A percentile compares a stretch with the other conserved stretches of the same genome.
These are phyloP conservation scores for Leptinotarsa juncta DNA, from an alignment of 2,888 invertebrate species.

Conservation along the genomic window DNA sequence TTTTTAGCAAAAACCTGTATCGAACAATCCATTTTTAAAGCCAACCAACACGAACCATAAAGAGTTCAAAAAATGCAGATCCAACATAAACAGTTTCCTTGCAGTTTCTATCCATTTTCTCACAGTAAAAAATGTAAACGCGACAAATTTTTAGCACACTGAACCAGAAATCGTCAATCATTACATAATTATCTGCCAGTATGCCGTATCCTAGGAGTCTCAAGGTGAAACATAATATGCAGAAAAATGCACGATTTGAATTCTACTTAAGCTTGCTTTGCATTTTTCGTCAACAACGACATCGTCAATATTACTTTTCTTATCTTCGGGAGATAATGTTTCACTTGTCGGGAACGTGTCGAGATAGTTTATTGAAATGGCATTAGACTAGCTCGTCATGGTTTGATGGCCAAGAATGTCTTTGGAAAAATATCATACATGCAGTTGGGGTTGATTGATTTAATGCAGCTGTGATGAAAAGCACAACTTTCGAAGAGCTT, in stretches of 20 bases:
- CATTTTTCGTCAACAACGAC: slow-evolving; percentile 48
- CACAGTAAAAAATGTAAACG: slow-evolving; percentile 20
- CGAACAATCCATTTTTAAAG: no score
- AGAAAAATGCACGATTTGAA: slow-evolving; percentile 33
- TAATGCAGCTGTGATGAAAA: no score
- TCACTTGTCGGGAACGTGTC: slow-evolving; percentile 33
- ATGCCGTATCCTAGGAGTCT: background rate
- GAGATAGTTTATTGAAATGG: slow-evolving; percentile 29
- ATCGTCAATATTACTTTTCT: slow-evolving; percentile 35
- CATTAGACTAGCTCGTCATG: slow-evolving; percentile 5
- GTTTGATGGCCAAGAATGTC: slow-evolving; percentile 1
- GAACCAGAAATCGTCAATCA: slow-evolving; percentile 22
- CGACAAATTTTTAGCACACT: slow-evolving; percentile 23
- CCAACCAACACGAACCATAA: no score
- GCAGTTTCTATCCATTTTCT: background rate
- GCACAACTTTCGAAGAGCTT: no score
- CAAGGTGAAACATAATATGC: slow-evolving; percentile 23
- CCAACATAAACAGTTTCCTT: background rate
- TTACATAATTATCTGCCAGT: slow-evolving; percentile 22
- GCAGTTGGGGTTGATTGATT: no score
- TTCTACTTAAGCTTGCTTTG: slow-evolving; percentile 38
- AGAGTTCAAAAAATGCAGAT: background rate
- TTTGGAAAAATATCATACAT: background rate
- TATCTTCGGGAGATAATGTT: slow-evolving; percentile 39
- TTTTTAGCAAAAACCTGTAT: no score